phyloP scores from a whole-genome alignment of 2,888 invertebrate genomes.

The Blastobasis lacticolella region DNA sequence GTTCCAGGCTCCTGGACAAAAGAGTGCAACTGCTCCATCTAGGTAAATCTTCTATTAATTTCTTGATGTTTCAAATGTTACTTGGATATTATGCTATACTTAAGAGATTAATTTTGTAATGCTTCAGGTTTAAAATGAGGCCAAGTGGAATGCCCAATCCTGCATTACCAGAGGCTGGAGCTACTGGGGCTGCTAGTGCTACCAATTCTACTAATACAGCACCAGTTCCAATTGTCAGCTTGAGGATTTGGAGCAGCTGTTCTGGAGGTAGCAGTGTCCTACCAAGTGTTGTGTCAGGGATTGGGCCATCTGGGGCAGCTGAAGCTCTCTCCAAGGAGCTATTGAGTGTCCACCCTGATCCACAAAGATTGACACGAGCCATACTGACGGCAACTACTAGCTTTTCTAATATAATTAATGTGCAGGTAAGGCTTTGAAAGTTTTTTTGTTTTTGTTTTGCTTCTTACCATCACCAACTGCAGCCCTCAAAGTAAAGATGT shows the following conservation, averaged over 20 bases:
- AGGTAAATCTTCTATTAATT: conserved; percentile 43
- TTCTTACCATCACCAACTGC: no score
- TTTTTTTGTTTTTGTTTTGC: no score
- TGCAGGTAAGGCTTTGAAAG: conserved; percentile 54
- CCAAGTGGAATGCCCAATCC: conserved; percentile 64
- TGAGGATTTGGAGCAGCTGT: conserved; percentile 51
- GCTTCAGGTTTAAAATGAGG: conserved; percentile 68
- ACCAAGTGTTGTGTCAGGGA: conserved; percentile 44
- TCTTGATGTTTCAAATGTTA: not conserved
- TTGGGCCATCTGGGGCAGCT: conserved; percentile 51
- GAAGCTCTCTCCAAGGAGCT: conserved; percentile 58
- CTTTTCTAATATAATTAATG: conserved; percentile 55
- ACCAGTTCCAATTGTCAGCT: conserved; percentile 39
- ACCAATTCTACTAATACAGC: conserved; percentile 33
- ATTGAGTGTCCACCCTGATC: conserved; percentile 62
- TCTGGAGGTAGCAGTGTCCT: conserved; percentile 51
- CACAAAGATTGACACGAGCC: conserved; percentile 68
- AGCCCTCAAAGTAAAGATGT: no score
- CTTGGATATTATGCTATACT: conserved; percentile 2
- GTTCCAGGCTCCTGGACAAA: conserved; percentile 94
- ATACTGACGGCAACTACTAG: conserved; percentile 71
- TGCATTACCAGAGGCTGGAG: conserved; percentile 63
- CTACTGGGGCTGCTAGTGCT: conserved; percentile 52
- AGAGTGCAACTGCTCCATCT: conserved; percentile 78
- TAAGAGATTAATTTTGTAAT: conserved; percentile 5